Conservation (phyloP, 2,888 invertebrate genomes). For the Molorchus minor region DNA sequence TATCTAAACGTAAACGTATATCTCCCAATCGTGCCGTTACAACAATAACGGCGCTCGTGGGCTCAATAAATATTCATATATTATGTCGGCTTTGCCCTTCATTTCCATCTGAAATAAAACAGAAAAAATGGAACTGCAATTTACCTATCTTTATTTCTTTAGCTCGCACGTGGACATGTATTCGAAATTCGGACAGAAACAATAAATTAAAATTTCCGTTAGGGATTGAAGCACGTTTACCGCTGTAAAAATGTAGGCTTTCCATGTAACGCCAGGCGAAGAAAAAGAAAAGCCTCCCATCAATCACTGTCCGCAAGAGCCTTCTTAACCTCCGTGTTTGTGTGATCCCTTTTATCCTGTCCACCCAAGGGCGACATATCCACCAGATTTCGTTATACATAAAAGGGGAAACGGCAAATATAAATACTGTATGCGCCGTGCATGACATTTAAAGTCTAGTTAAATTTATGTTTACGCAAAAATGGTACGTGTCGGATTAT, state of each 20-base stretch:
- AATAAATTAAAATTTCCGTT: constrained; percentile 23
- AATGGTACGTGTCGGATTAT: too few relatives aligned
- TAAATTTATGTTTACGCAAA: constrained; percentile 9
- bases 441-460: constrained; percentile 11
- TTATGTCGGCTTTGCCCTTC: too few relatives aligned
- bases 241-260: constrained; percentile 29
- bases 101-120: too few relatives aligned
- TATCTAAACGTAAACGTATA: too few relatives aligned
- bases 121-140: too few relatives aligned
- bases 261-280: constrained; percentile 27
- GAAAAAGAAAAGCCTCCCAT: constrained; percentile 50
- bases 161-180: neutral
- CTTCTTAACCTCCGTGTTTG: constrained; percentile 53
- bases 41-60: too few relatives aligned
- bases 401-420: constrained; percentile 13
- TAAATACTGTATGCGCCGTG: constrained; percentile 14
- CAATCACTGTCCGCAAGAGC: constrained; percentile 54
- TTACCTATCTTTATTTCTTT: too few relatives aligned
- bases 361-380: constrained; percentile 43
- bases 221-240: constrained; percentile 33
- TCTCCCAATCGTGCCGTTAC: too few relatives aligned
- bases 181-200: neutral
- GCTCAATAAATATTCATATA: too few relatives aligned
- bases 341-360: constrained; percentile 50
- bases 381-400: constrained; percentile 14